Base-by-base conservation (phyloP, 2,888 invertebrate species). In the Zaprionus lineosus region DNA sequence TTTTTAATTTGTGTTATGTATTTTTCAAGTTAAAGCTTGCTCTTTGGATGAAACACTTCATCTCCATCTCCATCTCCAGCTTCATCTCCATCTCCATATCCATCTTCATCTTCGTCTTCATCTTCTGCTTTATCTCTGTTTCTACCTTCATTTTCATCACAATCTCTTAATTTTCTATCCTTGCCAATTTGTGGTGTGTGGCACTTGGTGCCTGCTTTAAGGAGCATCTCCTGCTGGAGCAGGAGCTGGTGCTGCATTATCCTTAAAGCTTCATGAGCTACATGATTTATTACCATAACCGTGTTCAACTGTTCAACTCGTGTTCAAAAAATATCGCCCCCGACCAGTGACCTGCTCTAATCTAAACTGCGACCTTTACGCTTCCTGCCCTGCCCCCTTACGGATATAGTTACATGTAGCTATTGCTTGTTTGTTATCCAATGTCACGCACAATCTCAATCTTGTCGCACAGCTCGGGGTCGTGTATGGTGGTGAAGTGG, bases 401-500 rank as follows among this genome's bases (percentile, higher is more conserved):
- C 84, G 81, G 81, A 74, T 85, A 81, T 81, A 81, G 81, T 88
- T 88, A 88, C 88, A 88, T 88, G 69, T 88, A 88, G 78, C 87
- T 88, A 70, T 88, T 87, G 74, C 84, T 87, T 87, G 87, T 88
- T 86, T 86, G 87, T 89, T 90, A 90, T 90, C 90, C 90, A 81
- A 90, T 86, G 82, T 90, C 90, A 57, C 90, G 88, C 9, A 88
- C 89, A 40, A 89, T 89, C 81, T 90, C 90, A 51, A 90, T 89
- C 78, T 90, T 90, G 71, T 90, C 90, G 79, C 88, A 89, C 75
- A 89, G 70, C 69, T 93, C 93, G 55, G 94, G 94, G n/a, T 94
- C 94, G 44, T 81, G 81, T 64, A 95, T 92, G 76, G 93, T 94
- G 29, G 95, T 95, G 39, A 95, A 92, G 88, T 94, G 95, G 3